Evolutionary conservation across 2,888 invertebrate species (phyloP).

Genomic region (Cataglyphis cursor): DNA sequence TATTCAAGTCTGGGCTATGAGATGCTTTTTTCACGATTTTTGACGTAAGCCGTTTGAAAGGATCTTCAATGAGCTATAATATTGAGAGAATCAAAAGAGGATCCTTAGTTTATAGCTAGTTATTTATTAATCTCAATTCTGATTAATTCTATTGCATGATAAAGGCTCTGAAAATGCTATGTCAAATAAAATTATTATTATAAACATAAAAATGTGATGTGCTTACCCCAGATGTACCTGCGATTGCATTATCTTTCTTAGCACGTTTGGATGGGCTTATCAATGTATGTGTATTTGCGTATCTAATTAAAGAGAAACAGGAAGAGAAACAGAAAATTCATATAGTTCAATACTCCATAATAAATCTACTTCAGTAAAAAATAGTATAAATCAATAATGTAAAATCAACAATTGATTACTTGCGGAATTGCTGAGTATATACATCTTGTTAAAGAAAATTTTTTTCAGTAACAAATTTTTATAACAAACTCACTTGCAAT

Average conservation of each 20-base stretch:
- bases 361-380: slow-evolving; percentile 18
- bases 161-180: not conserved
- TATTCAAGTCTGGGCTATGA: slow-evolving; percentile 89
- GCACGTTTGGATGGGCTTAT: slow-evolving; percentile 93
- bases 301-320: slow-evolving; percentile 78
- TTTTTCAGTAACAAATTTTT: not conserved
- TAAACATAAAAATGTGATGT: slow-evolving; percentile 28
- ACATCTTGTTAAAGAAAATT: not conserved
- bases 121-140: slow-evolving; percentile 14
- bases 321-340: slow-evolving; percentile 66
- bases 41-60: slow-evolving; percentile 90
- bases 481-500: slow-evolving; percentile 89
- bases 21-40: slow-evolving; percentile 88
- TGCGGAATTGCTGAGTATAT: too few species aligned
- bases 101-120: slow-evolving; percentile 11
- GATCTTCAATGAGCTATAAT: slow-evolving; percentile 88
- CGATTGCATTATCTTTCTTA: slow-evolving; percentile 89
- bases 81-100: slow-evolving; percentile 16
- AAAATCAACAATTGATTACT: not conserved
- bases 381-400: too few species aligned
- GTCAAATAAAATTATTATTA: not conserved
- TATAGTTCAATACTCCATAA: slow-evolving; percentile 52
- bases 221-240: slow-evolving; percentile 83
- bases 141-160: slow-evolving; percentile 35
- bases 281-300: slow-evolving; percentile 91